Evolutionary conservation across 2,888 invertebrate species (phyloP), one percentile per base, ranked within the genome.

Genomic region (Carterocephalus palaemon): DNA sequence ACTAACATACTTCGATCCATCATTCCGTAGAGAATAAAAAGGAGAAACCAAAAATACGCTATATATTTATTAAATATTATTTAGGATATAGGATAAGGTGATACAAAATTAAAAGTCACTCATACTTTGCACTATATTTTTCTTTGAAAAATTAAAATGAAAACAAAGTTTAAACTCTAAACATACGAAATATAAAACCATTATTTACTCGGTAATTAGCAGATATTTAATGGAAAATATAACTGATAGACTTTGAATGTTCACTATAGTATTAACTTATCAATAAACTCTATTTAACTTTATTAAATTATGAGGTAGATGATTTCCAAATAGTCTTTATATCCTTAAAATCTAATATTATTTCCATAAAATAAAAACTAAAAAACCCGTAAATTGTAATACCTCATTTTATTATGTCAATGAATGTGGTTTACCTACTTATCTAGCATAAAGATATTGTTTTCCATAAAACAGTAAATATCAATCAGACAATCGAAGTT

Each of bases 251-350:
- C 74, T 81, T 76, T 79, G 69, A 77, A 78, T 71, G 74, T 75
- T 75, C 55, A 58, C 48, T 75, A 74, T 62, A n/a, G n/a, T n/a
- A 58, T 77, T 76, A 80, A 80, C 76, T 80, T 84, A 81, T 60
- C 50, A 67, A 79, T 83, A 82, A 72, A 85, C 73, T 82, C 70
- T 77, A 76, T 74, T 73, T 64, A 75, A 78, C 72, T 75, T 74
- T 68, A 71, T 81, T 79, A 83, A 80, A 77, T 75, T 82, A 83
- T 83, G 85, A 86, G 85, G 85, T 86, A 86, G 85, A 81, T 82
- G 83, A 75, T 85, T 86, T 66, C n/a, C 82, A 75, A 76, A 76
- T 77, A 85, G 84, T 85, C 83, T 80, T 77, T 74, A 70, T 66
- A 75, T 69, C 63, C 75, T 76, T 79, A 81, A 61, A 73, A 77